Evolutionary conservation across 53 echinoderm and acorn worm species (phyloP).

Genomic region (Patiria pectinifera): DNA sequence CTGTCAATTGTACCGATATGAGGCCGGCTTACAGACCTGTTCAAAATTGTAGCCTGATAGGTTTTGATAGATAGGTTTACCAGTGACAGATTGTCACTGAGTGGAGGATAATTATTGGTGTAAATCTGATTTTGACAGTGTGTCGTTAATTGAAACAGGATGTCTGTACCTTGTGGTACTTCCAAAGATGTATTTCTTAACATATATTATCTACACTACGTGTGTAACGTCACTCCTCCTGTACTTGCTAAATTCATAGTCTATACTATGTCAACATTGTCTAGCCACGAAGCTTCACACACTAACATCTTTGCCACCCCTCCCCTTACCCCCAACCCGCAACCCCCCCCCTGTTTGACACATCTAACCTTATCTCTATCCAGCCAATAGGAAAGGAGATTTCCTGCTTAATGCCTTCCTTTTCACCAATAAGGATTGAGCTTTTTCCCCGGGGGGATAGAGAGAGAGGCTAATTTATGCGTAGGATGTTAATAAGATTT

Average conservation of each 20-base stretch:
- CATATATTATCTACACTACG: not conserved
- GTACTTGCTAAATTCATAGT: not conserved
- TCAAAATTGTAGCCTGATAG: no score
- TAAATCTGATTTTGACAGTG: no score
- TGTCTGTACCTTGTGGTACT: no score
- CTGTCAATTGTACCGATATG: no score
- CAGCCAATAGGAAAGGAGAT: constrained; percentile 48
- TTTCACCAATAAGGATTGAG: constrained; percentile 28
- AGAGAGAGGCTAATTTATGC: constrained; percentile 1
- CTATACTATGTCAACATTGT: not conserved
- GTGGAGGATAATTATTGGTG: no score
- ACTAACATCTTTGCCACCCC: not conserved
- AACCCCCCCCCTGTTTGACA: not conserved
- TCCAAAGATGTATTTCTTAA: not conserved
- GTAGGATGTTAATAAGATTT: constrained; percentile 17
- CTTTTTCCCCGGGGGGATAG: not conserved
- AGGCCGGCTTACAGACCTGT: no score
- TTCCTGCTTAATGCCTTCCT: constrained; percentile 28
- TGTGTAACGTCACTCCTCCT: not conserved
- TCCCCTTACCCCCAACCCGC: not conserved
- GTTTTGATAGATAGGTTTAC: no score
- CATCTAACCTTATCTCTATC: constrained; percentile 38
- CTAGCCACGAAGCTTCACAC: not conserved
- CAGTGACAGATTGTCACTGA: no score
- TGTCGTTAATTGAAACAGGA: no score